Conservation (phyloP, 2,888 invertebrate genomes). For the Sepioteuthis lessoniana region DNA sequence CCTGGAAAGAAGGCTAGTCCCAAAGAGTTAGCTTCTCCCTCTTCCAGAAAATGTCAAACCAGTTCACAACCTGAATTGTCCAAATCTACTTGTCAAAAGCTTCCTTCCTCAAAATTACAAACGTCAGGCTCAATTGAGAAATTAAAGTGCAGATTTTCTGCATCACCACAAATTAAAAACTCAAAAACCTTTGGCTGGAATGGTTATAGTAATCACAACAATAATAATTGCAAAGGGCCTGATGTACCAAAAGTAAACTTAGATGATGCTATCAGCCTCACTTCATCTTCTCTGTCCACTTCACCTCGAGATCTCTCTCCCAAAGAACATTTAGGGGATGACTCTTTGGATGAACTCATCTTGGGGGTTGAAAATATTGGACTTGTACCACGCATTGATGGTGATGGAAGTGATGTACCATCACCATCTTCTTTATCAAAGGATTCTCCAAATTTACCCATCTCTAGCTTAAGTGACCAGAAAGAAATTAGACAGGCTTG, state of each 20-base stretch:
- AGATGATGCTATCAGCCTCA: not conserved
- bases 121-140: not conserved
- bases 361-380: constrained; percentile 39
- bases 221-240: not conserved
- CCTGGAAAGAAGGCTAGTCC: not conserved
- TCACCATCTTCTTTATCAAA: not conserved
- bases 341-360: constrained; percentile 40
- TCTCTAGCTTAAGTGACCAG: not conserved
- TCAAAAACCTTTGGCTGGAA: not conserved
- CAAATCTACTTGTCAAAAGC: not conserved
- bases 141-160: not conserved
- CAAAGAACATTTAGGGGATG: constrained; percentile 35
- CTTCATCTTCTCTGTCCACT: constrained; percentile 15
- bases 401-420: constrained; percentile 40
- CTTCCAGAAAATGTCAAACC: not conserved
- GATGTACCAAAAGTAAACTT: not conserved
- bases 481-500: not conserved
- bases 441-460: not conserved
- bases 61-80: not conserved
- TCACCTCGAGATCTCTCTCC: not conserved
- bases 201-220: not conserved
- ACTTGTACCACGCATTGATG: constrained; percentile 43
- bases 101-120: not conserved
- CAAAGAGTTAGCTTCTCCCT: not conserved
- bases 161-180: not conserved